Percentiles rank a stretch among this genome's conserved stretches.
These are phyloP conservation scores for Synanthedon vespiformis DNA, from an alignment of 2,888 invertebrate genomes.

Conservation along the genomic window DNA sequence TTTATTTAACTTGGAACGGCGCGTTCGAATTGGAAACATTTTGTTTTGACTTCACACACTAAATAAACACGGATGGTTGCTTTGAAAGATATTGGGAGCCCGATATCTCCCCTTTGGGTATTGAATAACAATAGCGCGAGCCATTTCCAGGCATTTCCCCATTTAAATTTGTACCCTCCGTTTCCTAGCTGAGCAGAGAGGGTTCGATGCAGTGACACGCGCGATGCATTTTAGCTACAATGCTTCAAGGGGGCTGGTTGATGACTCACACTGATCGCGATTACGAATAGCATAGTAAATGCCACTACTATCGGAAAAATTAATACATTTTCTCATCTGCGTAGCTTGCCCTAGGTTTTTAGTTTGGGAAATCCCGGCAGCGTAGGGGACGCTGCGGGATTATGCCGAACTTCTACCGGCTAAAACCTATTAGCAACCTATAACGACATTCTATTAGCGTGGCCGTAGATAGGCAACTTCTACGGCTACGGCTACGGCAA, in stretches of 20 bases:
- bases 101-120: constrained; percentile 51
- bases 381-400: too few species aligned
- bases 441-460: too few species aligned
- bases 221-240: constrained; percentile 16
- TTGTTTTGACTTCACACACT: constrained; percentile 54
- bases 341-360: too few species aligned
- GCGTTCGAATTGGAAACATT: constrained; percentile 8
- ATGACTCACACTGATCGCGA: constrained; percentile 19
- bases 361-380: too few species aligned
- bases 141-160: constrained; percentile 65
- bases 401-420: too few species aligned
- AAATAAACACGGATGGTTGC: constrained; percentile 56
- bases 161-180: constrained; percentile 58
- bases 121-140: constrained; percentile 55
- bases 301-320: neutral
- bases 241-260: constrained; percentile 13
- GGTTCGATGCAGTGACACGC: constrained; percentile 10
- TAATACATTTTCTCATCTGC: too few species aligned
- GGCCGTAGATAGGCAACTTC: too few species aligned
- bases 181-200: constrained; percentile 26
- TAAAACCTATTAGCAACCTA: too few species aligned
- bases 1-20: constrained; percentile 16
- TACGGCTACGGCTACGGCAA: too few species aligned
- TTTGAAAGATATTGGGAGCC: constrained; percentile 42
- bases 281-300: neutral